Percentiles rank a stretch among this genome's conserved stretches.
Evolutionary conservation across 2,888 invertebrate species (phyloP).

Genomic region (Punctoribates punctum): DNA sequence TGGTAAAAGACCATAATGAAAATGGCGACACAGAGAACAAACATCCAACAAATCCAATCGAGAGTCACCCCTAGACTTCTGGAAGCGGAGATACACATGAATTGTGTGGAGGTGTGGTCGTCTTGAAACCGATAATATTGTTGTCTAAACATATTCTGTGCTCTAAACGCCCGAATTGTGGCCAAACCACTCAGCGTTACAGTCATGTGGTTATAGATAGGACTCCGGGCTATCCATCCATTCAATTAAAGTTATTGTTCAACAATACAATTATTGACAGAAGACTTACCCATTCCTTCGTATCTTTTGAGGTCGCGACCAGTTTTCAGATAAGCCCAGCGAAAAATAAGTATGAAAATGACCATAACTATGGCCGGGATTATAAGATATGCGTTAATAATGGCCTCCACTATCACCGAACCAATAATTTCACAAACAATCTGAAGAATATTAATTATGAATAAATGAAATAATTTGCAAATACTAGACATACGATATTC

Average conservation of each 20-base stretch:
- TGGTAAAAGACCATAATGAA: slow-evolving; percentile 31
- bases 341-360: slow-evolving; percentile 53
- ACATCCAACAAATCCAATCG: slow-evolving; percentile 26
- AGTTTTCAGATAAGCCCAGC: slow-evolving; percentile 56
- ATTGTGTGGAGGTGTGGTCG: slow-evolving; percentile 37
- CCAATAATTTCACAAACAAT: slow-evolving; percentile 60
- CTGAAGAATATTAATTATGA: not conserved
- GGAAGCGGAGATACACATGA: slow-evolving; percentile 12
- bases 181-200: slow-evolving; percentile 37
- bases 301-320: slow-evolving; percentile 57
- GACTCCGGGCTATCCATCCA: slow-evolving; percentile 24
- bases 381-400: slow-evolving; percentile 55
- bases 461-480: no score
- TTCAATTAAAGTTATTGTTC: not conserved
- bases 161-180: slow-evolving; percentile 36
- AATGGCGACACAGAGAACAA: not conserved
- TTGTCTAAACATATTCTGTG: not conserved
- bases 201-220: slow-evolving; percentile 37
- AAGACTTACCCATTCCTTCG: slow-evolving; percentile 54
- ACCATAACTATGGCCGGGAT: slow-evolving; percentile 54
- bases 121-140: slow-evolving; percentile 39
- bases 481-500: slow-evolving; percentile 43
- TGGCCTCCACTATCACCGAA: slow-evolving; percentile 56
- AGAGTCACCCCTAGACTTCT: not conserved
- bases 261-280: not conserved